Conservation (phyloP, 2,888 invertebrate species). For the Andrena dorsata region DNA sequence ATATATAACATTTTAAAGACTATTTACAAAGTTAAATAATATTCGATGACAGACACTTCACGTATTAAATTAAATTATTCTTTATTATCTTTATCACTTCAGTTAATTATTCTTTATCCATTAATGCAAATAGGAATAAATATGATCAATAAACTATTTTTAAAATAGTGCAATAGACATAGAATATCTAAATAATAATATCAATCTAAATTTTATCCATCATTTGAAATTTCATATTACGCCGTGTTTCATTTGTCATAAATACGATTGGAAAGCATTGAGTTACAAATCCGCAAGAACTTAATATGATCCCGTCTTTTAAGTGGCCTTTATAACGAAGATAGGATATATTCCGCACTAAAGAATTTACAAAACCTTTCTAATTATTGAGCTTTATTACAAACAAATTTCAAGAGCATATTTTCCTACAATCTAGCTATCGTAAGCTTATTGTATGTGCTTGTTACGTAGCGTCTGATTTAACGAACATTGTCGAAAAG, state of each 20-base stretch:
- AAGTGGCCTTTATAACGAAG: slow-evolving; percentile 68
- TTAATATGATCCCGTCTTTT: slow-evolving; percentile 67
- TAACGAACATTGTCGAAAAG: slow-evolving; percentile 9
- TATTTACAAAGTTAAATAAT: slow-evolving; percentile 27
- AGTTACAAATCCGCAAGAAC: slow-evolving; percentile 52
- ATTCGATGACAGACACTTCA: slow-evolving; percentile 13
- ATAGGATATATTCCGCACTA: slow-evolving; percentile 63
- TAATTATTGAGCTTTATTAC: slow-evolving; percentile 62
- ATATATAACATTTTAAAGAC: slow-evolving; percentile 15
- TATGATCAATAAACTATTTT: slow-evolving; percentile 7
- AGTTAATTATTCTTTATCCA: slow-evolving; percentile 27
- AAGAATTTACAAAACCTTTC: slow-evolving; percentile 57
- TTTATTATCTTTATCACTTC: slow-evolving; percentile 17
- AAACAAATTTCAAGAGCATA: slow-evolving; percentile 62
- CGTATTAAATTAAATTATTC: slow-evolving; percentile 13
- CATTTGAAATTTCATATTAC: slow-evolving; percentile 10
- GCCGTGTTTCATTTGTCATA: slow-evolving; percentile 13
- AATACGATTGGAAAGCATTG: slow-evolving; percentile 7
- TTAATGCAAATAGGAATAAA: not conserved
- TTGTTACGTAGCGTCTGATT: slow-evolving; percentile 49
- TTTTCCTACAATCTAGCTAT: slow-evolving; percentile 68
- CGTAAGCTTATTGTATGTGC: slow-evolving; percentile 67
- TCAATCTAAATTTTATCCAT: not conserved
- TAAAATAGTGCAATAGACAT: not conserved
- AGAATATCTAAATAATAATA: not conserved